Percentiles rank a stretch among this genome's conserved stretches.
Conservation (phyloP, 2,113 vertebrate species). For the Saimiri boliviensis region DNA sequence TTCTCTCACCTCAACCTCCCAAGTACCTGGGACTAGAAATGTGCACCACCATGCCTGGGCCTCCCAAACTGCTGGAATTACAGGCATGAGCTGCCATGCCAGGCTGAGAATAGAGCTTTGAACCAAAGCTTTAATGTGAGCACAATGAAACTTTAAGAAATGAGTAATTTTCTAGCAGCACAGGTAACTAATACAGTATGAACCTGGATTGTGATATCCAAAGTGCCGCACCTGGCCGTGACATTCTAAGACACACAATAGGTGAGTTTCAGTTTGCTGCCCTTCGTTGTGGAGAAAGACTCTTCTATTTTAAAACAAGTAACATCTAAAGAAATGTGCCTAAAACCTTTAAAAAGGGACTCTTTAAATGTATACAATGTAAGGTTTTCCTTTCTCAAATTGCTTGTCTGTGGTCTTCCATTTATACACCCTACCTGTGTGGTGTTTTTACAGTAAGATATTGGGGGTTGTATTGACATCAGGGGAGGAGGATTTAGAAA, state of each 20-base stretch:
- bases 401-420: not conserved
- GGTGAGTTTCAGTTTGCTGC: not conserved
- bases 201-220: not conserved
- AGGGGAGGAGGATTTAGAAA: not conserved
- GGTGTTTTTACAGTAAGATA: not conserved
- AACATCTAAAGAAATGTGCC: not conserved
- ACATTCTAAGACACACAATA: not conserved
- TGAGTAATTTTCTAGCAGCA: not conserved
- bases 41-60: too few relatives aligned
- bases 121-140: not conserved
- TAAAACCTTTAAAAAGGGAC: not conserved
- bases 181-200: not conserved
- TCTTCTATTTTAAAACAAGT: not conserved
- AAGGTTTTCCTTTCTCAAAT: not conserved
- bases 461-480: not conserved
- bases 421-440: not conserved
- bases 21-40: too few relatives aligned
- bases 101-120: not conserved
- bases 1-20: too few relatives aligned
- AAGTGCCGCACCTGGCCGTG: not conserved
- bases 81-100: too few relatives aligned
- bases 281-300: not conserved
- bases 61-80: too few relatives aligned
- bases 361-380: not conserved
- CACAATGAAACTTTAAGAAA: not conserved